These are phyloP conservation scores for Lota lota DNA, from an alignment of 2,113 vertebrate genomes.

Conservation along the genomic window DNA sequence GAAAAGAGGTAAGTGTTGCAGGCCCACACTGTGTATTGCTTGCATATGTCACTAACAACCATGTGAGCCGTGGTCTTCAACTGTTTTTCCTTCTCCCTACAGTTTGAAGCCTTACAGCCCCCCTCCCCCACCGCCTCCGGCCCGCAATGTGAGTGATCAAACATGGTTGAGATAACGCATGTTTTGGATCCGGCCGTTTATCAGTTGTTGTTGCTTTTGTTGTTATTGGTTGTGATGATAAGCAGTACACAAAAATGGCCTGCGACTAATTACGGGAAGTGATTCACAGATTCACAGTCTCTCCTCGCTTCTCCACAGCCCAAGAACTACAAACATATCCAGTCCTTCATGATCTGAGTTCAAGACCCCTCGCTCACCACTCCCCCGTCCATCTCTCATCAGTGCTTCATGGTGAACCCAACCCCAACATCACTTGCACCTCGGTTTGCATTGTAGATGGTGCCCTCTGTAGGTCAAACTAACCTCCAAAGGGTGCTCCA, in stretches of 20 bases:
- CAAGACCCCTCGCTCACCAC: background rate
- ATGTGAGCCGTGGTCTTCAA: background rate
- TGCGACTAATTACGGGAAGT: slow-evolving; percentile 37
- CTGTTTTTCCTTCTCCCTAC: slow-evolving; percentile 27
- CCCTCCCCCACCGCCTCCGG: slow-evolving; percentile 52
- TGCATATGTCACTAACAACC: slow-evolving; percentile 7
- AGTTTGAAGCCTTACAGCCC: slow-evolving; percentile 57
- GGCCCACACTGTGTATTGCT: background rate
- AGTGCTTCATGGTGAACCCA: background rate
- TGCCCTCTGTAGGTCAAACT: no score
- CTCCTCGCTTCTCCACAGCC: slow-evolving; percentile 40
- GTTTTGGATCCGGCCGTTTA: slow-evolving; percentile 13
- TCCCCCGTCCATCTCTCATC: background rate
- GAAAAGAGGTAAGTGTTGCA: slow-evolving; percentile 52
- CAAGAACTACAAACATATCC: slow-evolving; percentile 91
- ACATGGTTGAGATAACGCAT: background rate
- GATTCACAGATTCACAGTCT: slow-evolving; percentile 21
- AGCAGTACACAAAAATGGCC: slow-evolving; percentile 21
- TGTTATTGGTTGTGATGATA: slow-evolving; percentile 10
- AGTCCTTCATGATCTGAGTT: slow-evolving; percentile 91
- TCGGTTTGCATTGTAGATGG: no score
- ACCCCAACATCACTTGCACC: no score
- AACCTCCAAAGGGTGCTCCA: no score
- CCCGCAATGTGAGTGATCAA: slow-evolving; percentile 68
- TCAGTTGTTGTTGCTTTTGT: slow-evolving; percentile 3